Base-by-base conservation (phyloP, 2,113 vertebrate genomes). In the Xerus inauris region DNA sequence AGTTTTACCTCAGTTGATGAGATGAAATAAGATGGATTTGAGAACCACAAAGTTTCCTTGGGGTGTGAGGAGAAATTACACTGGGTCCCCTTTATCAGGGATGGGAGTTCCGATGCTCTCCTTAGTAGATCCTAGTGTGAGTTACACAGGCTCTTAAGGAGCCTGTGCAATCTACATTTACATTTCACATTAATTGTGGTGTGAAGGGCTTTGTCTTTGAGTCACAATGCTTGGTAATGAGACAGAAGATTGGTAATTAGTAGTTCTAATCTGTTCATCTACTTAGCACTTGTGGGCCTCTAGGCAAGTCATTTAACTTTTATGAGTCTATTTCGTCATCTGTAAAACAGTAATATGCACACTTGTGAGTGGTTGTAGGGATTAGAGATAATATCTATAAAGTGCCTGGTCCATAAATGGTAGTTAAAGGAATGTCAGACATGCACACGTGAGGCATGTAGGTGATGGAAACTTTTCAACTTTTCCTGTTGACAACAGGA, bases 211-310 rank as follows among this genome's bases (percentile, higher is more conserved):
- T 84, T 96, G 73, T 92, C 93, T 92, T 89, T 69, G 69, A 87
- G 42, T 79, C 89, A 49, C 62, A 69, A 87, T 71, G 22, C 75
- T 88, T 94, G 45, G 59, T 88, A 94, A 93, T 75, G 57, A 96
- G 90, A 79, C 2, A 35, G 81, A 94, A 97, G 87, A 45, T 85
- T 81, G 94, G 81, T 65, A 88, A 91, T 94, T 93, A 93, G 65
- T 89, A 71, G 69, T 89, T 97, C 77, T 86, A 62, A 75, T 87
- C 64, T 76, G 26, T 64, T 84, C 54, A 75, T 67, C 85, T 88
- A 49, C 32, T 75, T 73, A 71, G 87, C 72, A 64, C 64, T 72
- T 80, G 94, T 89, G 87, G 80, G 47, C 65, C 89, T 90, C 30
- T 87, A 87, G 76, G 92, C 51, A 79, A 89, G 54, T 51, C 38